Base-by-base conservation (phyloP, 1,140 invertebrate species). In the Heliconius eleuchia region DNA sequence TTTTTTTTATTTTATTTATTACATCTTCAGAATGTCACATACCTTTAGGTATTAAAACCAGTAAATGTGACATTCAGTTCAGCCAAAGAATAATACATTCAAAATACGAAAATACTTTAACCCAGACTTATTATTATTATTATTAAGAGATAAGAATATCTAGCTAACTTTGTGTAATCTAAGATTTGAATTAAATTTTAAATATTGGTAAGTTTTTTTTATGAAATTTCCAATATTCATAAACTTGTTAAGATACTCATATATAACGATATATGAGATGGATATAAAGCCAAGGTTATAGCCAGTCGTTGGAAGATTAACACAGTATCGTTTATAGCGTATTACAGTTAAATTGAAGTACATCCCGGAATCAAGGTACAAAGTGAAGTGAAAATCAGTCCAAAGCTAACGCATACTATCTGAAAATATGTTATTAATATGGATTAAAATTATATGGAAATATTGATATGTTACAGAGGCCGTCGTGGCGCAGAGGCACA, bases 321-420 rank as follows among this genome's bases (percentile, higher is more conserved):
- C 60, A 27, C 60, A 66, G 60, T 57, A 55, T 55, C 19, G 55
- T 57, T 76, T 76, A 76, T 76, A 76, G 74, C 39, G 18, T 76
- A 71, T 76, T 76, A 70, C 60, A 16, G 46, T 70, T 70, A 37
- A 70, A 70, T 70, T 60, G 23, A 55, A 74, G 39, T 70, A n/a
- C 39, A 71, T 70, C 60, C 60, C 39, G 57, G 74, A 76, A 50
- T 71, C 74, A 76, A 27, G 34, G 71, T 60, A 18, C 4, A 76
- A 37, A 37, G 34, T 37, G 6, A 37, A 37, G 6, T 37, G 34
- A 37, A 37, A 57, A 76, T 76, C 74, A 76, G 57, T 76, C 39
- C 30, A 57, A 19, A 46, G 39, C 37, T 50, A 39, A 76, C 42
- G 74, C 30, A 76, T 76, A 60, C 13, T 39, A 23, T 19, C 74